Base-by-base conservation (phyloP, 2,113 vertebrate genomes). In the Hippocampus guttulatus region DNA sequence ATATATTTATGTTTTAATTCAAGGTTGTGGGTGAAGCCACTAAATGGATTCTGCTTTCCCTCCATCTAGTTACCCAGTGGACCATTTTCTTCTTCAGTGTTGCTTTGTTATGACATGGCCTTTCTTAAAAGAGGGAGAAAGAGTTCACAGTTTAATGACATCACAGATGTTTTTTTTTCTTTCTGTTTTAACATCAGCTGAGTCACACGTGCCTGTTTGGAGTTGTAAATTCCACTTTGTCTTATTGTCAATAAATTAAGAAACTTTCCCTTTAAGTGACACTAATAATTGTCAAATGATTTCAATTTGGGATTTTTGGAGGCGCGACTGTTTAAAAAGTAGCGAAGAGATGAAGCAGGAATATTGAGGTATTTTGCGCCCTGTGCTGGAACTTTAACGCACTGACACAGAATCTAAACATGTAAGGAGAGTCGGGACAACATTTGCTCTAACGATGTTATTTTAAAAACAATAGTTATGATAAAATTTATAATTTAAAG, bases 171-270 rank as follows among this genome's bases (percentile, higher is more conserved):
- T 15, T 27, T 7, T 63, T 64, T 83, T 80, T 57, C 47, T 73
- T 73, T 75, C 81, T 81, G 41, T 14, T 14, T 7, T 5, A 47
- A 47, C 51, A 21, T 21, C 52, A 2, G 5, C 40, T 25, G 63
- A 65, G 64, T 65, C 14, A 65, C 41, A 47, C 79, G 84, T 87
- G 87, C 88, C 84, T 74, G 74, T 78, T 77, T 88, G 81, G 74
- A 84, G 75, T 83, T 84, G 69, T 79, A 80, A 85, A 84, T 88
- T 81, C 78, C 66, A 74, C n/a, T 21, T 91, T 89, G 88, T 88
- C 79, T 82, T 85, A 85, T 85, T 85, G 86, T 90, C 87, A 92
- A 91, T 92, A 91, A 92, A 92, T 86, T 71, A 86, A 88, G 81
- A 68, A 40, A 66, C 81, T 73, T 73, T 76, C 78, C n/a, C 43